Conservation (phyloP, 2,113 vertebrate genomes). For the Morone chrysops region DNA sequence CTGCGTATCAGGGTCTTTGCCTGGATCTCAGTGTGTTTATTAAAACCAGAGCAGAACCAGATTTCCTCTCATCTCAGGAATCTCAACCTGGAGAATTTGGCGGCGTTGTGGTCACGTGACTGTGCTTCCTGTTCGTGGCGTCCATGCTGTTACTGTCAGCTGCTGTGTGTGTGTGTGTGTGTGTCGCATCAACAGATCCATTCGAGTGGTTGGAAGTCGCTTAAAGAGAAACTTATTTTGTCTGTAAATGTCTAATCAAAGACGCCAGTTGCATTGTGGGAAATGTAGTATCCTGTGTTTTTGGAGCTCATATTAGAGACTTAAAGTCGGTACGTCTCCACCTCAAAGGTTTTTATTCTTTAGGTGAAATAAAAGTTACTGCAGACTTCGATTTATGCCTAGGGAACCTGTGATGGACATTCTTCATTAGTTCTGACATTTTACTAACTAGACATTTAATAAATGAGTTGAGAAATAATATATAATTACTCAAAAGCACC, state of each 20-base stretch:
- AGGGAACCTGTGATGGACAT: background rate
- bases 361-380: too few species aligned
- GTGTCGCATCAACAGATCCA: background rate
- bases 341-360: too few species aligned
- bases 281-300: background rate
- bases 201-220: fast-evolving
- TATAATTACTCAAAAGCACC: too few species aligned
- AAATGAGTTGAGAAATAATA: background rate
- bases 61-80: background rate
- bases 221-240: background rate
- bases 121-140: slow-evolving; percentile 12
- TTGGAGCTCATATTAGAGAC: too few species aligned
- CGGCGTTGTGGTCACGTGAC: slow-evolving; percentile 8
- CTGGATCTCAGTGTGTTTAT: background rate
- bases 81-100: slow-evolving; percentile 13
- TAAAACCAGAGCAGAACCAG: background rate
- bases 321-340: too few species aligned
- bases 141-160: background rate
- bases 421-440: background rate
- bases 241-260: background rate
- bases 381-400: too few species aligned
- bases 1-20: too few species aligned
- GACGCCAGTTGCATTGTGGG: background rate
- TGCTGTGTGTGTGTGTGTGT: slow-evolving; percentile 9
- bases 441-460: background rate